These are phyloP conservation scores for Diarsia brunnea DNA, from an alignment of 2,888 invertebrate species.

Conservation along the genomic window DNA sequence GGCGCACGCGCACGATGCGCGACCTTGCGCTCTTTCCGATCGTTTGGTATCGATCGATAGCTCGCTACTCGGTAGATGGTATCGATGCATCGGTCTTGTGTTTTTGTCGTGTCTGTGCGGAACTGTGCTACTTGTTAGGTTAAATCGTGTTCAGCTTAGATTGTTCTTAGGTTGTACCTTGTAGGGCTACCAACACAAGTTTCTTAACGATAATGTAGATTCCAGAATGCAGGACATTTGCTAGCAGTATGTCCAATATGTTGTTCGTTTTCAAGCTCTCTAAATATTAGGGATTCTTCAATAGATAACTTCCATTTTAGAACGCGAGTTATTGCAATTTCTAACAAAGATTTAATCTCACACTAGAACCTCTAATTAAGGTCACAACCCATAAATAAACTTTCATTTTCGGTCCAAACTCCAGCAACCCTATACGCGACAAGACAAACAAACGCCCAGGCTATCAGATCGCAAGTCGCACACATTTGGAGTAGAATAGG, in stretches of 20 bases:
- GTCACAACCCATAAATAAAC: conserved; percentile 44
- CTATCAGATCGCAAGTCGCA: conserved; percentile 68
- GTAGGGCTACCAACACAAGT: conserved; percentile 44
- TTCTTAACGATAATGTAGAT: conserved; percentile 11
- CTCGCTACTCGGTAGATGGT: conserved; percentile 54
- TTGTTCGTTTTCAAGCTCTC: not conserved
- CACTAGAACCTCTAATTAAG: conserved; percentile 38
- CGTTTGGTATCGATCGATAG: conserved; percentile 54
- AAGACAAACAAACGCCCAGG: conserved; percentile 46
- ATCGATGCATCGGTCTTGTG: conserved; percentile 61
- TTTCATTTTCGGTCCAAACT: conserved; percentile 51
- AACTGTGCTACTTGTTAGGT: conserved; percentile 58
- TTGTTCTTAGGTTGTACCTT: conserved; percentile 24
- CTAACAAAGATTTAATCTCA: conserved; percentile 26
- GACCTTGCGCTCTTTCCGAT: conserved; percentile 83
- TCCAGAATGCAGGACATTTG: not conserved
- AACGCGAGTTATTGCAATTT: conserved; percentile 17
- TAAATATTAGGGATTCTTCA: not conserved
- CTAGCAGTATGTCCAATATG: not conserved
- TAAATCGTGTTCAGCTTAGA: conserved; percentile 43
- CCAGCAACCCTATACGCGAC: conserved; percentile 45
- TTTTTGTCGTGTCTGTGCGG: conserved; percentile 55
- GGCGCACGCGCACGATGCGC: conserved; percentile 73
- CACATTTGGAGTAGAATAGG: conserved; percentile 71
- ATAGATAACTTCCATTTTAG: not conserved